A percentile compares a stretch with the other conserved stretches of the same genome.
phyloP scores from a whole-genome alignment of 2,888 invertebrate species.

The Listrodromus nycthemerus region DNA sequence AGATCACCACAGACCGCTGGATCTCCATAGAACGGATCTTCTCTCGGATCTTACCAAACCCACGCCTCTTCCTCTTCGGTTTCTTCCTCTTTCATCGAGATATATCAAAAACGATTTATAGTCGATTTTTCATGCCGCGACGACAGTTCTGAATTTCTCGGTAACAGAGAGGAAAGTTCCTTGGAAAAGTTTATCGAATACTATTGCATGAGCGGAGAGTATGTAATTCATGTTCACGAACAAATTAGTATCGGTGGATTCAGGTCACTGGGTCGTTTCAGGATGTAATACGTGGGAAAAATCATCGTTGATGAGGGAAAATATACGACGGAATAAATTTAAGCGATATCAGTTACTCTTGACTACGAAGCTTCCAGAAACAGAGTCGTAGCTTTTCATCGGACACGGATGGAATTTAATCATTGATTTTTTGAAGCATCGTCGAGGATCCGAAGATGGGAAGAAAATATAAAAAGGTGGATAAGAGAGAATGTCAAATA shows the following conservation, averaged over 20 bases:
- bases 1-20: conserved; percentile 25
- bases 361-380: neutral
- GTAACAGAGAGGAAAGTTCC: conserved; percentile 2
- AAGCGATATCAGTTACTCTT: neutral
- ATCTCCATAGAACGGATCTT: neutral
- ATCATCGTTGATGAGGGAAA: conserved; percentile 1
- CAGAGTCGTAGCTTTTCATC: neutral
- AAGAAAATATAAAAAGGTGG: neutral
- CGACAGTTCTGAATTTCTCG: neutral
- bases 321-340: neutral
- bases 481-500: neutral
- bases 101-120: conserved; percentile 35
- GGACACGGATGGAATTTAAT: neutral
- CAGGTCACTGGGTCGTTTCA: conserved; percentile 3
- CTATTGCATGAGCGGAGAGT: neutral
- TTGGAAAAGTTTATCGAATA: neutral
- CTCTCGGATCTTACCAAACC: neutral
- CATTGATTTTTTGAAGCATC: neutral
- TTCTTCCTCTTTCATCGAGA: neutral
- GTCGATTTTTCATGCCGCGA: conserved; percentile 3
- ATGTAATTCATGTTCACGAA: conserved; percentile 3
- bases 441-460: neutral
- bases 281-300: conserved; percentile 6
- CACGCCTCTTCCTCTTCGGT: neutral
- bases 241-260: neutral